Evolutionary conservation across 2,888 invertebrate species (phyloP).

Genomic region (Melitaea athalia): DNA sequence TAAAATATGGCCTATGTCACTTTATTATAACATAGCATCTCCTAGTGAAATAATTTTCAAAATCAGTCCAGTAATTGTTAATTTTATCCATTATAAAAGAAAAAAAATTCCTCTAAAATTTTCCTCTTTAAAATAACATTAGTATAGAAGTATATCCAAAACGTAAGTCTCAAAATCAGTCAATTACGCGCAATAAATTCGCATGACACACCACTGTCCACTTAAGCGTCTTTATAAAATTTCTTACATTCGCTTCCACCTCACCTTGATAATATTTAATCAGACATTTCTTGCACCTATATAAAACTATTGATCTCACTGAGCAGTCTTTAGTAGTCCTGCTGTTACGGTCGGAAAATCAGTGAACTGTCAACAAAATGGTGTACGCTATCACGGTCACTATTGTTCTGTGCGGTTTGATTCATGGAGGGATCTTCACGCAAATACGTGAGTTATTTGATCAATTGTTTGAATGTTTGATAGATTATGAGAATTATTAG

Average conservation of each 20-base stretch:
- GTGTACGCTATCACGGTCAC: constrained; percentile 41
- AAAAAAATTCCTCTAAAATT: too few relatives aligned
- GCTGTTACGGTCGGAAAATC: constrained; percentile 28
- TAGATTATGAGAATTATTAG: constrained; percentile 13
- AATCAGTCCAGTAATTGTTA: too few relatives aligned
- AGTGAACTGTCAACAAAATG: constrained; percentile 42
- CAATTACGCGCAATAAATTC: constrained; percentile 10
- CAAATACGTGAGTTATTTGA: constrained; percentile 53
- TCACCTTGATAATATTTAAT: constrained; percentile 45
- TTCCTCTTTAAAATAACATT: too few relatives aligned
- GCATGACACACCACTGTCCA: constrained; percentile 18
- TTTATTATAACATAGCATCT: too few relatives aligned
- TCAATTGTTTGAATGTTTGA: constrained; percentile 14
- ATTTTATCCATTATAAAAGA: too few relatives aligned
- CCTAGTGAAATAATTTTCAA: too few relatives aligned
- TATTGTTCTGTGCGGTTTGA: constrained; percentile 49
- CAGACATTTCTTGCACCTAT: constrained; percentile 42
- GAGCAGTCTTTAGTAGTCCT: constrained; percentile 34
- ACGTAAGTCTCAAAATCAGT: background rate
- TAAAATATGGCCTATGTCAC: too few relatives aligned
- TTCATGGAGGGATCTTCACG: constrained; percentile 50
- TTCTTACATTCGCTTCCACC: constrained; percentile 33
- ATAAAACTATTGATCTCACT: constrained; percentile 44
- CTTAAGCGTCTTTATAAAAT: constrained; percentile 28
- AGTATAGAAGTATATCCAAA: too few relatives aligned